Percentiles rank a stretch among this genome's conserved stretches.
Conservation (phyloP, 2,888 invertebrate species). For the Agrilus biguttatus region DNA sequence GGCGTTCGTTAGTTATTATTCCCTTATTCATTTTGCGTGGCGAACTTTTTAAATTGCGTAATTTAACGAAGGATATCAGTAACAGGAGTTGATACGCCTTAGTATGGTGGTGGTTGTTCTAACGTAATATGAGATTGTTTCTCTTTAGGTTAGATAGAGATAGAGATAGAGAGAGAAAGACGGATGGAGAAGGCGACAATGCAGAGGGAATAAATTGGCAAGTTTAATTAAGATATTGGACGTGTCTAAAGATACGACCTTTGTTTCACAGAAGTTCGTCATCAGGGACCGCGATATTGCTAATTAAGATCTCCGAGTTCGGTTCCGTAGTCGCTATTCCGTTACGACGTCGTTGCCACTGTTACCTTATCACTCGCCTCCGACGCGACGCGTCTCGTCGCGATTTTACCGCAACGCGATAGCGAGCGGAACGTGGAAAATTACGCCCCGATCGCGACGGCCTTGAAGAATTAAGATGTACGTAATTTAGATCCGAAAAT, state of each 20-base stretch:
- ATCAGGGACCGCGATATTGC: slow-evolving; percentile 27
- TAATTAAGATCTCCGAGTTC: slow-evolving; percentile 33
- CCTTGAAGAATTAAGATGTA: too few relatives aligned
- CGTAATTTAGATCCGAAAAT: too few relatives aligned
- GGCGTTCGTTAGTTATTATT: slow-evolving; percentile 28
- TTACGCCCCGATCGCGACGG: too few relatives aligned
- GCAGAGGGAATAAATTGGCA: slow-evolving; percentile 31
- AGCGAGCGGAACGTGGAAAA: too few relatives aligned
- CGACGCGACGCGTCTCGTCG: too few relatives aligned
- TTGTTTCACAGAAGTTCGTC: slow-evolving; percentile 29
- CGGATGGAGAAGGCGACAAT: slow-evolving; percentile 7
- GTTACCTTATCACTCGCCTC: too few relatives aligned
- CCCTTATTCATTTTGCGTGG: slow-evolving; percentile 35
- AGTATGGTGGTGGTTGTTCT: too few relatives aligned
- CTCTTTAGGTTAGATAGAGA: background rate
- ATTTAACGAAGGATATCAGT: slow-evolving; percentile 25
- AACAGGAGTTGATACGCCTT: too few relatives aligned
- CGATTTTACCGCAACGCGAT: too few relatives aligned
- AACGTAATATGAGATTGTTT: too few relatives aligned
- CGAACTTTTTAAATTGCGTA: slow-evolving; percentile 36
- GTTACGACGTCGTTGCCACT: too few relatives aligned
- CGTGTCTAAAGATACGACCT: slow-evolving; percentile 28
- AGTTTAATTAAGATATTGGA: slow-evolving; percentile 38
- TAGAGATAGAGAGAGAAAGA: background rate
- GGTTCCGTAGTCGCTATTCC: slow-evolving; percentile 3